Evolutionary conservation across 2,113 vertebrate species (phyloP).

Genomic region (Physeter macrocephalus): DNA sequence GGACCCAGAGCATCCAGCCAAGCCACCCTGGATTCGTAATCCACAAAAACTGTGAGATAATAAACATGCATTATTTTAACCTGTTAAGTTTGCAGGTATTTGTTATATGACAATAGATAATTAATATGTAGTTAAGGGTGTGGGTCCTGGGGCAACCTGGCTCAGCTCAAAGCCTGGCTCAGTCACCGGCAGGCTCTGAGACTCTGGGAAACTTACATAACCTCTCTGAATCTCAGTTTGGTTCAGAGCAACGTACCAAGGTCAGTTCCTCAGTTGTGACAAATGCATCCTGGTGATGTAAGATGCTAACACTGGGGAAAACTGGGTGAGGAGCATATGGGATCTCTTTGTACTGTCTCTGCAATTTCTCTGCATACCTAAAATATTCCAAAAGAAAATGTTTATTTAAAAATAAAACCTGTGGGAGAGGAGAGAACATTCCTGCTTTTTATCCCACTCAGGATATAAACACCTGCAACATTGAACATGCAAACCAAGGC

Average conservation of each 20-base stretch:
- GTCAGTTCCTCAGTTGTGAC: neutral
- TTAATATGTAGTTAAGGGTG: neutral
- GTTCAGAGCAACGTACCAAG: neutral
- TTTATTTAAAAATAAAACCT: neutral
- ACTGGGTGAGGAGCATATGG: neutral
- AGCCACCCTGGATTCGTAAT: too few species aligned
- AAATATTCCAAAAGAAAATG: neutral
- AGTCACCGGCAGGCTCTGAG: neutral
- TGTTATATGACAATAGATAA: neutral
- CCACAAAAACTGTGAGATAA: neutral
- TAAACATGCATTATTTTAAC: neutral
- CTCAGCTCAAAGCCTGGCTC: neutral
- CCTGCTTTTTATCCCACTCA: neutral
- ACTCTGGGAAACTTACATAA: neutral
- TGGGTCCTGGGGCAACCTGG: neutral
- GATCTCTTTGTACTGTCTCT: neutral
- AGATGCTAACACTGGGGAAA: neutral
- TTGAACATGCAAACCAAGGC: neutral
- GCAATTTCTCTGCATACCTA: neutral
- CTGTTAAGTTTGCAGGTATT: neutral
- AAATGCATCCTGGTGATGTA: neutral
- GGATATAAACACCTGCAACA: neutral
- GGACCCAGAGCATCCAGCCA: neutral
- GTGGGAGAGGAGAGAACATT: accelerated
- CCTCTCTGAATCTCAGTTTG: neutral